Base-by-base conservation (phyloP, 2,113 vertebrate genomes). In the Xenopus borealis region DNA sequence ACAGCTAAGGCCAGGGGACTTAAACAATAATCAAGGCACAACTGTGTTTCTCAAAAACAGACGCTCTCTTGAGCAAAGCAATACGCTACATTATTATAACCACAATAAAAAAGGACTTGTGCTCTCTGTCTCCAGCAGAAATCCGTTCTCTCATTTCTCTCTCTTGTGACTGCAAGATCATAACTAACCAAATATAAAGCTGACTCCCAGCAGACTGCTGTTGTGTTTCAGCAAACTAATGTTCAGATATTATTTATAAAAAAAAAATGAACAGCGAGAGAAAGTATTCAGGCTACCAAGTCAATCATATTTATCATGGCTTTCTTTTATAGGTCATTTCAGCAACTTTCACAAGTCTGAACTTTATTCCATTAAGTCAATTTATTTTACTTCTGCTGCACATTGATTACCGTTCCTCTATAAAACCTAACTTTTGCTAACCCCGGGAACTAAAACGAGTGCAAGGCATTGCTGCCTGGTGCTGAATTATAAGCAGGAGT, bases 301-400 rank as follows among this genome's bases (percentile, higher is more conserved):
- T 68, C 66, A 68, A 62, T 74, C 66, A 40, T 62, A 69, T 68
- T 68, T 75, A 69, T 40, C 40, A 47, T 20, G 44, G 40, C 17
- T 62, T 53, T 72, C 20, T 72, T 75, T 69, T 69, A 63, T 75
- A 69, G 57, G 58, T 40, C 46, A 69, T 69, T 72, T 50, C 27
- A n/a, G 66, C 65, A 69, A 68, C 57, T 69, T 69, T 66, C 65
- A 68, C 45, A 61, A 68, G 57, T 67, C 57, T 75, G 66, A 62
- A 75, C 66, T 75, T 75, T 75, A 75, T 69, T 75, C 58, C n/a
- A 69, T 75, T 55, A 69, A 62, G 65, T 63, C 73, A 75, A 69
- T 75, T 69, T 69, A 62, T 75, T 75, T 62, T 69, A 69, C 66
- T 75, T 75, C 73, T 75, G 58, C 68, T 75, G 65, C 61, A 30